Evolutionary conservation across 2,888 invertebrate species (phyloP).

Genomic region (Torymus auratus): DNA sequence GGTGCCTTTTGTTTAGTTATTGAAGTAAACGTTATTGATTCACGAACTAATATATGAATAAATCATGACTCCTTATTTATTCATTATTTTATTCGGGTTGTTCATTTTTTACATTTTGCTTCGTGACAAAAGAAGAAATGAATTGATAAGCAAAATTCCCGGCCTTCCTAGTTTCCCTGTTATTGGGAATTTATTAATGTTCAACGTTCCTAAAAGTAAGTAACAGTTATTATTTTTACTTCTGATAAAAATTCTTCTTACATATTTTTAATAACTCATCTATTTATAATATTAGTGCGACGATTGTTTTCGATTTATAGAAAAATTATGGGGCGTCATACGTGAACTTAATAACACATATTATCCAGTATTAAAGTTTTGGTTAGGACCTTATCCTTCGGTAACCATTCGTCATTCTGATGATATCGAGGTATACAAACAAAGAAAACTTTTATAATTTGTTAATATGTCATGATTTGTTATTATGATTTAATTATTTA

Average conservation of each 20-base stretch:
- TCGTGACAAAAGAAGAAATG: slow-evolving; percentile 64
- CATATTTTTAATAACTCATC: neutral
- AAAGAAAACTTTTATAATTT: too few species aligned
- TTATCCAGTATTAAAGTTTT: slow-evolving; percentile 66
- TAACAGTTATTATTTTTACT: slow-evolving; percentile 48
- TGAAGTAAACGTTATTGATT: too few species aligned
- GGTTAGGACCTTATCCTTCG: slow-evolving; percentile 58
- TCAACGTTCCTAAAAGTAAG: slow-evolving; percentile 39
- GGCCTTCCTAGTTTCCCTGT: slow-evolving; percentile 66
- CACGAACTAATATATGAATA: neutral
- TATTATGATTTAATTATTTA: too few species aligned
- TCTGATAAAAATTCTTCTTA: slow-evolving; percentile 11
- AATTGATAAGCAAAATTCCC: slow-evolving; percentile 70
- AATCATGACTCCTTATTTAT: slow-evolving; percentile 10
- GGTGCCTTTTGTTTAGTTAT: too few species aligned
- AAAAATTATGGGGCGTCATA: slow-evolving; percentile 15
- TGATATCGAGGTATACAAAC: slow-evolving; percentile 66
- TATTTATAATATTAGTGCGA: neutral
- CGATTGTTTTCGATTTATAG: slow-evolving; percentile 6
- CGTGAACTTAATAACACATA: slow-evolving; percentile 58
- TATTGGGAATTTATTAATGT: slow-evolving; percentile 61
- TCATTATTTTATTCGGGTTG: slow-evolving; percentile 1
- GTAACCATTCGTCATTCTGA: slow-evolving; percentile 68
- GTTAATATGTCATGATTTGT: too few species aligned
- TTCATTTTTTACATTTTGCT: slow-evolving; percentile 48